These are phyloP conservation scores for Hedya salicella DNA, from an alignment of 2,888 invertebrate genomes.

Conservation along the genomic window DNA sequence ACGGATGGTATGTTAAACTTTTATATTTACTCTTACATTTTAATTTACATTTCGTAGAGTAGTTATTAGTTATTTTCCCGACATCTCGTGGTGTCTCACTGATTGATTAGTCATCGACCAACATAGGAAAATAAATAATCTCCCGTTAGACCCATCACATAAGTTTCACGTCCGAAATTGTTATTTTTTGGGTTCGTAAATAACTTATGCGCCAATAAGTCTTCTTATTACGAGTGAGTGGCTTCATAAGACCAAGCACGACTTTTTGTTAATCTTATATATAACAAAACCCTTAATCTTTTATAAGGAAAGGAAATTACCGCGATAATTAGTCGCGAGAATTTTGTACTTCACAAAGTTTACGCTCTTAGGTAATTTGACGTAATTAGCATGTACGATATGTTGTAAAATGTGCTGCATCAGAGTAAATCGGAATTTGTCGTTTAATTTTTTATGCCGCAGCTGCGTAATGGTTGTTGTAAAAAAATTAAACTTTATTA, in stretches of 20 bases:
- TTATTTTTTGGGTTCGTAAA: no score
- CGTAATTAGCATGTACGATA: slow-evolving; percentile 6
- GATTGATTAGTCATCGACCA: no score
- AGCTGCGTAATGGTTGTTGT: slow-evolving; percentile 67
- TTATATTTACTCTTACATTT: no score
- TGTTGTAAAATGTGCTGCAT: background rate
- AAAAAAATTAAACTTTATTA: slow-evolving; percentile 60
- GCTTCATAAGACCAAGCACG: background rate
- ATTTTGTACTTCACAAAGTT: background rate
- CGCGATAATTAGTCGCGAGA: background rate
- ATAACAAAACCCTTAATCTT: background rate
- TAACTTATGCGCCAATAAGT: no score
- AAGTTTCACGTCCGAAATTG: no score
- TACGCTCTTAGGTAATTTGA: slow-evolving; percentile 5
- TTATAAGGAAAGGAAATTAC: background rate
- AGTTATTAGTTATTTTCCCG: no score
- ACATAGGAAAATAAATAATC: no score
- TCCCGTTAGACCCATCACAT: no score
- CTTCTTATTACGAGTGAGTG: no score
- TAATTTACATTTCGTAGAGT: no score
- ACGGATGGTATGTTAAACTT: no score
- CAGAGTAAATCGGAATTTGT: slow-evolving; percentile 9
- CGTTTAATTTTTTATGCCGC: slow-evolving; percentile 62
- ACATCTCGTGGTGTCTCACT: no score
- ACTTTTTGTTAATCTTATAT: background rate